Conservation (phyloP, 2,113 vertebrate species). For the Perognathus longimembris region DNA sequence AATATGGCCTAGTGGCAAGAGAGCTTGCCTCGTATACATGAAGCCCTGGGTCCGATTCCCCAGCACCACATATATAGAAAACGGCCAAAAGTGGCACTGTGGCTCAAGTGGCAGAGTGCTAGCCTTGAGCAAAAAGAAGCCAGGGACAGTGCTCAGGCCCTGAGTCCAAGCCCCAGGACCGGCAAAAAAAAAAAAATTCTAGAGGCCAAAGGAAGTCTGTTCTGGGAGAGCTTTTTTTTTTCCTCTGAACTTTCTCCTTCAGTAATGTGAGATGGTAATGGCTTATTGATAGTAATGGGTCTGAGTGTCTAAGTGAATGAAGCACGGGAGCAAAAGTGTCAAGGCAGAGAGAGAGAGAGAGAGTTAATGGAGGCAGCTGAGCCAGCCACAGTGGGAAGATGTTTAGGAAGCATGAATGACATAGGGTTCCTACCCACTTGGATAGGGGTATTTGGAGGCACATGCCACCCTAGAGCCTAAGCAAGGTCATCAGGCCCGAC, state of each 20-base stretch:
- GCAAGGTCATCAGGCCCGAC: background rate
- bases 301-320: conserved; percentile 24
- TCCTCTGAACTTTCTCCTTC: conserved; percentile 4
- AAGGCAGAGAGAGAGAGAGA: background rate
- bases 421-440: background rate
- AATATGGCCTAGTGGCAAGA: too few relatives aligned
- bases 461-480: conserved; percentile 10
- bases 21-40: too few relatives aligned
- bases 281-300: background rate
- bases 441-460: background rate
- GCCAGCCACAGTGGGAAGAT: background rate
- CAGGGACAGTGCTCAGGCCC: too few relatives aligned
- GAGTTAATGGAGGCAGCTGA: background rate
- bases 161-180: too few relatives aligned
- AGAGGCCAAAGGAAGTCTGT: background rate
- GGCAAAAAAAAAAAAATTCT: too few relatives aligned
- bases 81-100: too few relatives aligned
- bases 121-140: too few relatives aligned
- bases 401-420: background rate
- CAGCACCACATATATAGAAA: too few relatives aligned
- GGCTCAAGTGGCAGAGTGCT: too few relatives aligned
- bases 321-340: conserved; percentile 9
- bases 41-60: too few relatives aligned
- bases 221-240: background rate
- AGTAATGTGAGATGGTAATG: conserved; percentile 2